Percentiles rank a stretch among this genome's conserved stretches.
phyloP scores from a whole-genome alignment of 2,113 vertebrate species.

The Proteles cristata region DNA sequence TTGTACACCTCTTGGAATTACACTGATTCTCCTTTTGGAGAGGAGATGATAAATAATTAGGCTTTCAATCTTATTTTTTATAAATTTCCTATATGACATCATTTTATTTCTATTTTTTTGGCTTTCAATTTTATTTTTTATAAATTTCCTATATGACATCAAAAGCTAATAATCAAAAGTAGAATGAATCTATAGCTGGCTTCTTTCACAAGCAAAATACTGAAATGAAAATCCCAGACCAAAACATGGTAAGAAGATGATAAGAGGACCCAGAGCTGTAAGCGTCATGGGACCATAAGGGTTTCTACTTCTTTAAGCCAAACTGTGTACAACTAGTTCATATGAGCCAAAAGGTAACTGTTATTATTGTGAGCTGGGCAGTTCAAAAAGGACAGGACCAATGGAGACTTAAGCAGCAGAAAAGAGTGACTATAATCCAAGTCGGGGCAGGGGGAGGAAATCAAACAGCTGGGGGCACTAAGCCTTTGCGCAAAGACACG shows the following conservation, averaged over 20 bases:
- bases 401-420: not conserved
- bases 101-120: too few species aligned
- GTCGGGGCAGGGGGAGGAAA: not conserved
- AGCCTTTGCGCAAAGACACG: not conserved
- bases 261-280: not conserved
- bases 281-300: not conserved
- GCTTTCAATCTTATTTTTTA: conserved; percentile 50
- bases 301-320: not conserved
- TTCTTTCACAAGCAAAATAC: conserved; percentile 29
- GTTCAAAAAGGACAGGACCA: not conserved
- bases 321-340: not conserved
- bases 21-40: not conserved
- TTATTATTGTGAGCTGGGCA: not conserved
- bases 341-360: not conserved
- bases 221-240: not conserved
- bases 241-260: conserved; percentile 3
- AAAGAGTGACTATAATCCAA: not conserved
- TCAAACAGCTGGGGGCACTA: not conserved
- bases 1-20: not conserved
- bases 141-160: not conserved
- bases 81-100: not conserved
- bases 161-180: conserved; percentile 30
- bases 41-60: not conserved
- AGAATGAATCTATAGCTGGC: not conserved
- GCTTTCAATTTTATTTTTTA: conserved; percentile 51